Conservation (phyloP, 1,140 invertebrate genomes). For the Coenobita brevimanus region DNA sequence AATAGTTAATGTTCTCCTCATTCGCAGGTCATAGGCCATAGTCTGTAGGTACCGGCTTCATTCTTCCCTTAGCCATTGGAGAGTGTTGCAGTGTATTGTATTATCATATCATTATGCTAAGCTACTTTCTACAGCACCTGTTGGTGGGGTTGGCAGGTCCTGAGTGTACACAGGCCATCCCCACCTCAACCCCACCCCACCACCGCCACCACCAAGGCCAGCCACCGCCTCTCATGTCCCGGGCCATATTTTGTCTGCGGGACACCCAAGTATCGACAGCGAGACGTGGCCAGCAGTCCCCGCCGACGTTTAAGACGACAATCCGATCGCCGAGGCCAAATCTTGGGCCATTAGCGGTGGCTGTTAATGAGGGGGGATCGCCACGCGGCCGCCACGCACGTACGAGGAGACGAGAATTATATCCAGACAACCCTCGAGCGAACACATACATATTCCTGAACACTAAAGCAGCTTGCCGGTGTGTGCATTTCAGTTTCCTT, state of each 20-base stretch:
- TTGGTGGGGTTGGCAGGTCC: no score
- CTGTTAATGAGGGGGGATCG: conserved; percentile 46
- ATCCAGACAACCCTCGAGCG: no score
- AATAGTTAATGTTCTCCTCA: no score
- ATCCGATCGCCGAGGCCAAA: conserved; percentile 25
- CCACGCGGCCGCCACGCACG: neutral
- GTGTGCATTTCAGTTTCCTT: no score
- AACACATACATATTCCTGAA: no score
- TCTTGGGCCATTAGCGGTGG: conserved; percentile 42
- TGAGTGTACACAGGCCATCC: neutral
- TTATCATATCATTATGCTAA: no score
- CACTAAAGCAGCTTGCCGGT: no score
- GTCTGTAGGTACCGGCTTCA: no score
- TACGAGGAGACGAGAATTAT: neutral
- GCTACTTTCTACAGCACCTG: no score
- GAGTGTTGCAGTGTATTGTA: no score
- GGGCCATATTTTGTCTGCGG: conserved; percentile 28
- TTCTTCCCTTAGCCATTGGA: no score
- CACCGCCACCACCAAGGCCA: conserved; percentile 3
- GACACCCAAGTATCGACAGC: conserved; percentile 41
- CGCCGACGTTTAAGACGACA: conserved; percentile 31
- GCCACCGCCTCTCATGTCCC: neutral
- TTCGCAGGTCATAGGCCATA: no score
- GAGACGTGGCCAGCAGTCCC: conserved; percentile 30
- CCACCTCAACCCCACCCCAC: neutral